Evolutionary conservation across 2,888 invertebrate genomes (phyloP).

Genomic region (Dermolepida albohirtum): DNA sequence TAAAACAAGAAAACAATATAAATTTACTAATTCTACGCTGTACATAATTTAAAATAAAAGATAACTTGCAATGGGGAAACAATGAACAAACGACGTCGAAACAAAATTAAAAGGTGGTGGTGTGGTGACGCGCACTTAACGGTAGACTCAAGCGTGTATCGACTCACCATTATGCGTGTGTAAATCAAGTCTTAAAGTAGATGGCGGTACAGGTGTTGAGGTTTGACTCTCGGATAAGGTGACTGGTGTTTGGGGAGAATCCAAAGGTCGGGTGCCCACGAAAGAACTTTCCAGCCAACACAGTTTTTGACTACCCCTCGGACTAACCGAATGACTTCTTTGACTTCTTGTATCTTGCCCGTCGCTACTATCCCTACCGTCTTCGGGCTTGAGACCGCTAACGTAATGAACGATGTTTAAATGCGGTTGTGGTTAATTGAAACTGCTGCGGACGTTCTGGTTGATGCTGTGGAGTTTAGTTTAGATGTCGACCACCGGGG

Average conservation of each 20-base stretch:
- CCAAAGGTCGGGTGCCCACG: slow-evolving; percentile 85
- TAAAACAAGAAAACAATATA: slow-evolving; percentile 1
- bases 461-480: slow-evolving; percentile 79
- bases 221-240: slow-evolving; percentile 61
- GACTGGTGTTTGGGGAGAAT: slow-evolving; percentile 86
- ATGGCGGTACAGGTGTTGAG: slow-evolving; percentile 57
- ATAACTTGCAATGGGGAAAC: background rate
- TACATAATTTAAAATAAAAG: slow-evolving; percentile 2
- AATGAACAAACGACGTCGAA: slow-evolving; percentile 13
- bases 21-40: slow-evolving; percentile 2
- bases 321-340: slow-evolving; percentile 56
- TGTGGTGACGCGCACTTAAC: slow-evolving; percentile 1
- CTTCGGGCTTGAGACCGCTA: slow-evolving; percentile 74
- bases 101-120: slow-evolving; percentile 17
- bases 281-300: slow-evolving; percentile 96
- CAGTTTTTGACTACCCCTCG: slow-evolving; percentile 77
- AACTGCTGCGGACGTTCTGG: slow-evolving; percentile 81
- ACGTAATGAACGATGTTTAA: slow-evolving; percentile 93
- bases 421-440: slow-evolving; percentile 89
- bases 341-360: slow-evolving; percentile 57
- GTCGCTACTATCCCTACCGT: slow-evolving; percentile 53
- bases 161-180: slow-evolving; percentile 67
- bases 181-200: slow-evolving; percentile 55
- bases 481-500: slow-evolving; percentile 80
- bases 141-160: slow-evolving; percentile 55